phyloP scores from a whole-genome alignment of 2,888 invertebrate genomes.

The Diogma glabrata region DNA sequence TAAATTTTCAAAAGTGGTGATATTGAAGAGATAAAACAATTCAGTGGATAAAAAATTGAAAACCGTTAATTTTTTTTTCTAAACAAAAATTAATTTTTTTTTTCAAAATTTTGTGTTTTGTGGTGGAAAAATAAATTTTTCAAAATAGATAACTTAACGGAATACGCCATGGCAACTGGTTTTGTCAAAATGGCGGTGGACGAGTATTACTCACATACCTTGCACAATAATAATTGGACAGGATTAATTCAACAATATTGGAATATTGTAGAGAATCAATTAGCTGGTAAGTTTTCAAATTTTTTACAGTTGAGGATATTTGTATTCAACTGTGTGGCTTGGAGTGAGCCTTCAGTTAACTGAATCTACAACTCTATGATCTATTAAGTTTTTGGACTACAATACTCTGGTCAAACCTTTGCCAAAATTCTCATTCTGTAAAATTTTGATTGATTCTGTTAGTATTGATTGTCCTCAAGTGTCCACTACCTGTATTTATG shows the following conservation, averaged over 20 bases:
- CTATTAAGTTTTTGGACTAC: too few species aligned
- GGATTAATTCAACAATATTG: slow-evolving; percentile 57
- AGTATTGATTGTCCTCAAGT: too few species aligned
- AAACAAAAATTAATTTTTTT: background rate
- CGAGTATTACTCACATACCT: slow-evolving; percentile 45
- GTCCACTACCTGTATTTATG: too few species aligned
- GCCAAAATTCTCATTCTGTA: too few species aligned
- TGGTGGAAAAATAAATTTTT: slow-evolving; percentile 2
- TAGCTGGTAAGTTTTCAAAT: slow-evolving; percentile 65
- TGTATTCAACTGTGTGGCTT: too few species aligned
- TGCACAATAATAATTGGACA: slow-evolving; percentile 41
- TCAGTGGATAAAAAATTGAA: background rate
- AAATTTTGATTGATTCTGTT: too few species aligned
- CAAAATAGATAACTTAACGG: slow-evolving; percentile 30
- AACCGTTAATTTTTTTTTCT: too few species aligned
- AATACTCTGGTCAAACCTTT: too few species aligned
- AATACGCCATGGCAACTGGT: slow-evolving; percentile 41
- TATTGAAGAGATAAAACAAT: background rate
- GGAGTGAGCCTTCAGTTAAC: too few species aligned
- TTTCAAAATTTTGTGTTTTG: slow-evolving; percentile 8
- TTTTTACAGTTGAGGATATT: too few species aligned
- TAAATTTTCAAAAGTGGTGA: too few species aligned
- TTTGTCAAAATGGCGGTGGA: slow-evolving; percentile 55
- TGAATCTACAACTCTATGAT: too few species aligned
- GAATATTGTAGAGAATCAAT: slow-evolving; percentile 53